These are phyloP conservation scores for Polylopha cassiicola DNA, from an alignment of 2,888 invertebrate species.

Conservation along the genomic window DNA sequence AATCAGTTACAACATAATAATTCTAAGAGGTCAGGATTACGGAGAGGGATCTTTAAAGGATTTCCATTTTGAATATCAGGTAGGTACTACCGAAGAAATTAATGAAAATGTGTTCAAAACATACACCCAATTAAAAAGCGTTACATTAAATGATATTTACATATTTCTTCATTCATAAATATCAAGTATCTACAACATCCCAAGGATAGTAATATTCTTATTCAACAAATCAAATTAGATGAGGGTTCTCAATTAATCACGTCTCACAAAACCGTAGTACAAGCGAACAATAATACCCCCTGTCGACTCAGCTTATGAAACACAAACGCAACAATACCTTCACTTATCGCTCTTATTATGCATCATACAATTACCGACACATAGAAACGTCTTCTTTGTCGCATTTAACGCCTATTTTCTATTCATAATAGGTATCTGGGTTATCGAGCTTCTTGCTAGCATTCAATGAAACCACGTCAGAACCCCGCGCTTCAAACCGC, in stretches of 20 bases:
- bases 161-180: too few relatives aligned
- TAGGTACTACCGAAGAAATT: too few relatives aligned
- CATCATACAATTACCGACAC: conserved; percentile 31
- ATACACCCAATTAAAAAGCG: too few relatives aligned
- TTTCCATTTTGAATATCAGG: too few relatives aligned
- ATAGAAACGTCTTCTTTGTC: conserved; percentile 35
- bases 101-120: too few relatives aligned
- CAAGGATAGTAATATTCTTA: conserved; percentile 4
- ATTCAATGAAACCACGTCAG: conserved; percentile 43
- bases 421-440: conserved; percentile 44
- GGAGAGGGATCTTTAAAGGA: too few relatives aligned
- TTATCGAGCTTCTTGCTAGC: conserved; percentile 43
- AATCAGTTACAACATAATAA: too few relatives aligned
- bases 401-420: conserved; percentile 34
- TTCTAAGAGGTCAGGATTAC: too few relatives aligned
- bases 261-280: conserved; percentile 12
- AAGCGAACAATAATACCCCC: conserved; percentile 17
- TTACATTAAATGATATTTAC: too few relatives aligned
- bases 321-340: conserved; percentile 18
- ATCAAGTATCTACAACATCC: conserved; percentile 5
- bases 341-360: conserved; percentile 25
- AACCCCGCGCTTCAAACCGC: conserved; percentile 43
- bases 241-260: conserved; percentile 23
- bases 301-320: conserved; percentile 19
- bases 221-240: conserved; percentile 20